Percentiles rank a stretch among this genome's conserved stretches.
phyloP scores from a whole-genome alignment of 2,797 vertebrate genomes.

The Neosalanx taihuensis region DNA sequence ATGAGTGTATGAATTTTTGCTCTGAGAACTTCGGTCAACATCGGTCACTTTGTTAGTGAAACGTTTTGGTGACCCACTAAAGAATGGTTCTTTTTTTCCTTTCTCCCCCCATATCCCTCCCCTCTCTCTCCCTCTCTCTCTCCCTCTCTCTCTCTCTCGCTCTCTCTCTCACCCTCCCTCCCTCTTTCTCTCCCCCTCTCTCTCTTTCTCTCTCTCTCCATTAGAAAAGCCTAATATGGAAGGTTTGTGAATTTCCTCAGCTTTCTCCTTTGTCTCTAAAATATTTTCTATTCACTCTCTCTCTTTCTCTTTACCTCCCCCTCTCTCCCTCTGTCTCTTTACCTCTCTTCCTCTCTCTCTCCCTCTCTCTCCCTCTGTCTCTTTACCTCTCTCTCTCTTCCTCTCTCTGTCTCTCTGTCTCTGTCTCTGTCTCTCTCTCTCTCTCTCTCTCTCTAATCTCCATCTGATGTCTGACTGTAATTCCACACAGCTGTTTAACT shows the following conservation, averaged over 20 bases:
- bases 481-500: conserved; percentile 47
- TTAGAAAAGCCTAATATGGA: conserved; percentile 90
- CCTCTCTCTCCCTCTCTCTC: conserved; percentile 36
- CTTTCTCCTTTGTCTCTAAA: conserved; percentile 57
- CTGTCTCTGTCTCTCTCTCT: conserved; percentile 41
- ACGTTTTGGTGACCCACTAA: conserved; percentile 67
- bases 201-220: conserved; percentile 69
- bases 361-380: conserved; percentile 32
- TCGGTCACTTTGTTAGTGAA: conserved; percentile 51
- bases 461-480: conserved; percentile 74
- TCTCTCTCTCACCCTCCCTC: conserved; percentile 43
- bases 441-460: conserved; percentile 51
- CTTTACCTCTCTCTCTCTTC: background rate
- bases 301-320: conserved; percentile 38
- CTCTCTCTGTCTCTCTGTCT: background rate
- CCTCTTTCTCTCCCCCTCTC: conserved; percentile 42
- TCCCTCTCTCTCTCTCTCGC: conserved; percentile 34
- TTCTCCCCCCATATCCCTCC: conserved; percentile 55
- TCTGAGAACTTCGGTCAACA: conserved; percentile 74
- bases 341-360: conserved; percentile 36
- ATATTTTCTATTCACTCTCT: conserved; percentile 19
- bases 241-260: conserved; percentile 82
- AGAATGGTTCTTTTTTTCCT: conserved; percentile 77
- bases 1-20: conserved; percentile 45
- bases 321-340: conserved; percentile 41